Base-by-base conservation (phyloP, 2,888 invertebrate genomes). In the Nysson spinosus region DNA sequence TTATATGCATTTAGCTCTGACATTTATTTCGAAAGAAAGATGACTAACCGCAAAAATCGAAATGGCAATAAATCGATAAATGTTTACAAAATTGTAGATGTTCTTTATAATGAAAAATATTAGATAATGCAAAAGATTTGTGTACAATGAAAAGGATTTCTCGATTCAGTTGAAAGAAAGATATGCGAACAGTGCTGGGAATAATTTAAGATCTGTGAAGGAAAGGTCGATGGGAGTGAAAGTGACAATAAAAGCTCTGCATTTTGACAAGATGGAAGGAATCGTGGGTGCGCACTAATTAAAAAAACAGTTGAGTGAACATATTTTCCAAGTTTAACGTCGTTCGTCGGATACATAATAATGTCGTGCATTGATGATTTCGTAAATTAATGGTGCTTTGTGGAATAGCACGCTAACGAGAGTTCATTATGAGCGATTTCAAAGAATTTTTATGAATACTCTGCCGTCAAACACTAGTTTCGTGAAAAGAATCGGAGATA, bases 351-450 rank as follows among this genome's bases (percentile, higher is more conserved):
- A 20, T n/a, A 16, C 1, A 28, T 4, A 30, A 7, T 1, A 9
- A 14, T 17, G 43, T 7, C 5, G 9, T 6, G n/a, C 28, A 28
- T 11, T 40, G 20, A 39, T 43, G 35, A 37, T 46, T 55, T 40
- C 20, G 16, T 44, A 19, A 57, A 62, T 57, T 57, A 62, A 62
- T 57, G 43, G 57, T 30, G 30, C 26, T 44, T 30, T 50, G 43
- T 22, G 12, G 20, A 20, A 56, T 37, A 35, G 37, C 16, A 14
- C 19, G 44, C 39, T 62, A 57, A 62, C 50, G 57, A 62, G 40
- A 26, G 22, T 2, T 44, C 26, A 57, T 57, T 57, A 57, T 57
- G 30, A 30, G 17, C 32, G 28, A 11, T 57, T 19, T 35, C 30
- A 55, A 65, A 51, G 17, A 22, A 61, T 42, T 54, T 61, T 20